A percentile compares a stretch with the other conserved stretches of the same genome.
Evolutionary conservation across 2,888 invertebrate genomes (phyloP).

Genomic region (Plebejus argus): DNA sequence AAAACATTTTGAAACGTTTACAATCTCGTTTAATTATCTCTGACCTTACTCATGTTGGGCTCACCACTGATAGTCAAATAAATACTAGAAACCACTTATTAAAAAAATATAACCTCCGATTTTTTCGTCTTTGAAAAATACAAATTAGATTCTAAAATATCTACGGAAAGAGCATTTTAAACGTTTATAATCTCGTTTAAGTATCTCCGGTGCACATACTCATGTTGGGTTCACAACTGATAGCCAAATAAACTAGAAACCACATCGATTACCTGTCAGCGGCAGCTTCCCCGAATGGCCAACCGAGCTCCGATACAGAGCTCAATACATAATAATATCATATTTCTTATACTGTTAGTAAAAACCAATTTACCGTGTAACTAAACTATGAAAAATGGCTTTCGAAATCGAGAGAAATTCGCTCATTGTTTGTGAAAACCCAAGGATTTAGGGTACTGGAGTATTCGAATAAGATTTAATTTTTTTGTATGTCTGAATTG

Average conservation of each 20-base stretch:
- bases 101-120: no score
- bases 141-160: not conserved
- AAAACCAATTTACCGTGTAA: conserved; percentile 32
- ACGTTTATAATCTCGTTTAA: not conserved
- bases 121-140: no score
- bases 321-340: conserved; percentile 36
- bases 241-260: conserved; percentile 79
- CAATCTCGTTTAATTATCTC: no score
- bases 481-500: no score
- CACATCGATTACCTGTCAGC: conserved; percentile 79
- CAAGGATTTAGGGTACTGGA: not conserved
- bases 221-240: conserved; percentile 50
- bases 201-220: conserved; percentile 18
- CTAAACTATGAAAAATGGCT: conserved; percentile 26
- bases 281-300: conserved; percentile 70
- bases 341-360: conserved; percentile 34
- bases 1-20: no score
- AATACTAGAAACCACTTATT: no score
- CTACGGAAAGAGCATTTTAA: not conserved
- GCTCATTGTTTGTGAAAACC: not conserved
- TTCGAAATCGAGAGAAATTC: not conserved
- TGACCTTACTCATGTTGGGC: no score
- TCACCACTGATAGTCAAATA: no score
- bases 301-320: conserved; percentile 47
- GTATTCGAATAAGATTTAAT: not conserved